Percentiles rank a stretch among this genome's conserved stretches.
Evolutionary conservation across 2,888 invertebrate genomes (phyloP).

Genomic region (Cosmia pyralina): DNA sequence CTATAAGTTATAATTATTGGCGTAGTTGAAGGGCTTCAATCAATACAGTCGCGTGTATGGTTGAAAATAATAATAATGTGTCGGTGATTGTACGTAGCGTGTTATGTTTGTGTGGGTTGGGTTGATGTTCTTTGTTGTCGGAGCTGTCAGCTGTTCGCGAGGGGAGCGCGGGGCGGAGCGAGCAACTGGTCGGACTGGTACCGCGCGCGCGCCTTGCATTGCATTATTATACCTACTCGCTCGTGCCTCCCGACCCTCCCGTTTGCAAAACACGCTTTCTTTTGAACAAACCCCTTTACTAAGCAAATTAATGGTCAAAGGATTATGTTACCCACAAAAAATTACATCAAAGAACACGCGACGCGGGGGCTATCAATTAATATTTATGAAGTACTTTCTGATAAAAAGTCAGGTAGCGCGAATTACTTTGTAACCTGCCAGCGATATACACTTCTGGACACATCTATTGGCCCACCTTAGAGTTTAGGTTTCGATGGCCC

Average conservation of each 20-base stretch:
- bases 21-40: constrained; percentile 47
- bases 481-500: too few species aligned
- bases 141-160: constrained; percentile 84
- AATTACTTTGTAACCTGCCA: constrained; percentile 52
- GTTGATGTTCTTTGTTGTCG: constrained; percentile 85
- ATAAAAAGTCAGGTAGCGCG: constrained; percentile 39
- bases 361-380: constrained; percentile 46
- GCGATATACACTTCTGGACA: too few species aligned
- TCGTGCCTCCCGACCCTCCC: constrained; percentile 37
- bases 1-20: constrained; percentile 13
- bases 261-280: constrained; percentile 41
- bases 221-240: constrained; percentile 46
- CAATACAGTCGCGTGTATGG: constrained; percentile 57
- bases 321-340: constrained; percentile 20
- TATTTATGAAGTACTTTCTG: constrained; percentile 40
- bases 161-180: constrained; percentile 67
- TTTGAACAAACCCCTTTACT: constrained; percentile 32
- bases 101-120: constrained; percentile 70
- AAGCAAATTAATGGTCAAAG: constrained; percentile 22
- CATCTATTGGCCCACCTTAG: too few species aligned
- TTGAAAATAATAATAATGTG: constrained; percentile 62
- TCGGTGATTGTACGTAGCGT: constrained; percentile 66
- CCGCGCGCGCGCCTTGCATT: constrained; percentile 70
- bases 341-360: constrained; percentile 51
- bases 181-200: constrained; percentile 77